Percentiles rank a stretch among this genome's conserved stretches.
Evolutionary conservation across 2,888 invertebrate species (phyloP).

Genomic region (Blera fallax): DNA sequence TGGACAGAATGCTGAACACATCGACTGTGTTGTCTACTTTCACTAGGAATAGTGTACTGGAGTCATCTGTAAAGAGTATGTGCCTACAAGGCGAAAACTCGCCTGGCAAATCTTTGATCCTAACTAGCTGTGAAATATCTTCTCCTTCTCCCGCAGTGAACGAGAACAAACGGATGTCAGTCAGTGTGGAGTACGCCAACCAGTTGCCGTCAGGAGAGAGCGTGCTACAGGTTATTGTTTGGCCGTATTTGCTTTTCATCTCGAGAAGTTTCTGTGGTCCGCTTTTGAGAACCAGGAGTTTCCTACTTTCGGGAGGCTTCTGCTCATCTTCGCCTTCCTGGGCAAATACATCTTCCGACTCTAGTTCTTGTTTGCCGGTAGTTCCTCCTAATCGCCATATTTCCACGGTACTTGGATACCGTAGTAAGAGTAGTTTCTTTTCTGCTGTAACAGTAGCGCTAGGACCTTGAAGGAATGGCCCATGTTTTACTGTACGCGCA

Average conservation of each 20-base stretch:
- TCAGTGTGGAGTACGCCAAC: slow-evolving; percentile 89
- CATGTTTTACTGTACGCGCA: slow-evolving; percentile 84
- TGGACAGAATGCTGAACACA: slow-evolving; percentile 80
- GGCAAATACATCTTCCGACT: slow-evolving; percentile 76
- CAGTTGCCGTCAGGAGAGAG: slow-evolving; percentile 88
- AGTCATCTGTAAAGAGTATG: slow-evolving; percentile 81
- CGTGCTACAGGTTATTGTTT: slow-evolving; percentile 87
- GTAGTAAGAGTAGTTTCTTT: slow-evolving; percentile 84
- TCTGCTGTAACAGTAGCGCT: slow-evolving; percentile 83
- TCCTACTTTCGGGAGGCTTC: slow-evolving; percentile 57
- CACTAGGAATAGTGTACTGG: slow-evolving; percentile 81
- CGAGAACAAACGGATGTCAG: slow-evolving; percentile 84
- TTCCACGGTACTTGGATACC: slow-evolving; percentile 85
- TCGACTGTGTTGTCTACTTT: slow-evolving; percentile 80
- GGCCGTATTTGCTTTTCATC: slow-evolving; percentile 85
- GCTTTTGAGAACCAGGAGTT: slow-evolving; percentile 74
- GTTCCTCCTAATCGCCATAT: slow-evolving; percentile 85
- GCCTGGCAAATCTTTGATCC: slow-evolving; percentile 79
- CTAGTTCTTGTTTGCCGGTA: slow-evolving; percentile 52
- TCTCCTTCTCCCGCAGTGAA: slow-evolving; percentile 75
- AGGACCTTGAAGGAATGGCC: slow-evolving; percentile 86
- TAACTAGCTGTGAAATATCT: slow-evolving; percentile 75
- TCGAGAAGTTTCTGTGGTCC: slow-evolving; percentile 87
- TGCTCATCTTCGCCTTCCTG: slow-evolving; percentile 74
- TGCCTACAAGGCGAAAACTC: slow-evolving; percentile 79